Evolutionary conservation across 2,888 invertebrate genomes (phyloP), one percentile per base, ranked within the genome.

Genomic region (Xestia rhomboidea): DNA sequence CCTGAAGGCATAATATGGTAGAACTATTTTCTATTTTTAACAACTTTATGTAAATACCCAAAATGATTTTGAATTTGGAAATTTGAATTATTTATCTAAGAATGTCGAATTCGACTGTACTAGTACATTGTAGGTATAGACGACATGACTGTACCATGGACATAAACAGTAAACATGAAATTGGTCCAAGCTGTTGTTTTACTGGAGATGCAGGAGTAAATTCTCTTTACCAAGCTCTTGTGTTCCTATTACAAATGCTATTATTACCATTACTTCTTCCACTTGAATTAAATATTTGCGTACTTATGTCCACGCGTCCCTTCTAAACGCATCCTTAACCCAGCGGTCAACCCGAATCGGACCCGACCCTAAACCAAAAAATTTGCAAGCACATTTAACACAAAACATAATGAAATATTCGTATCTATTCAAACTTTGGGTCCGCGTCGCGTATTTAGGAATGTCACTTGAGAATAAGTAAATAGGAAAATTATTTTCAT

Each of bases 371-470:
- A 34, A 51, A 81, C 75, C 75, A 77, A 81, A 76, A 84, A 85
- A 69, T 24, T 71, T 76, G 76, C 67, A 80, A 78, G 73, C 79
- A 81, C 83, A 79, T 73, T 77, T 71, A 79, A 82, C 73, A 76
- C 76, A 80, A 79, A 75, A 74, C 80, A 77, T 84, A 87, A 81
- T 87, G 71, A 77, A 76, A 79, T 77, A 73, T 83, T 57, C 79
- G 63, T 78, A 69, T 86, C 86, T 77, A 82, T 84, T 84, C 80
- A 87, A 83, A 79, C 71, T 76, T 82, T 68, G 60, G 69, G 72
- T 73, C 57, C 44, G 24, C 3, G 51, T 3, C 6, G 72, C 79
- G 73, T 75, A 83, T 72, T 75, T 73, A 30, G 18, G 34, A 82
- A 73, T 5, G 1, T n/a, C 62, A 81, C 66, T 68, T 49, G 27